These are phyloP conservation scores for Austrolebias charrua DNA, from an alignment of 2,797 vertebrate genomes.

Conservation along the genomic window DNA sequence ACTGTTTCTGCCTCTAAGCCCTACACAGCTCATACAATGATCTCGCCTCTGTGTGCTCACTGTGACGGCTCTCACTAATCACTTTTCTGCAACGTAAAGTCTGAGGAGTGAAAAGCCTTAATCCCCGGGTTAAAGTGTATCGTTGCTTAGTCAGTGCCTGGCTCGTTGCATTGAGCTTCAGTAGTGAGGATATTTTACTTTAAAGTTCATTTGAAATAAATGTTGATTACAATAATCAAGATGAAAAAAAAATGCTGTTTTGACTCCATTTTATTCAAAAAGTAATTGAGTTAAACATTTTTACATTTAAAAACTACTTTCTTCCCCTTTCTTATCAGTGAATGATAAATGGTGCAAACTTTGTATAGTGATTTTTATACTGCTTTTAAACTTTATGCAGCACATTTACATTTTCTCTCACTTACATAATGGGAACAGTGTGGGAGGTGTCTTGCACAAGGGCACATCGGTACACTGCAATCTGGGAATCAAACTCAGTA, in stretches of 20 bases:
- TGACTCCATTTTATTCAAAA: neutral
- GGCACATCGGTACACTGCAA: too few relatives aligned
- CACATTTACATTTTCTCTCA: too few relatives aligned
- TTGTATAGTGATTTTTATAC: too few relatives aligned
- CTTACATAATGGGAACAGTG: too few relatives aligned
- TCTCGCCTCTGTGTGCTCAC: conserved; percentile 22
- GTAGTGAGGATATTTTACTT: conserved; percentile 8
- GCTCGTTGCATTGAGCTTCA: conserved; percentile 28
- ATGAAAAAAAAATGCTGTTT: neutral
- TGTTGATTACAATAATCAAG: conserved; percentile 1
- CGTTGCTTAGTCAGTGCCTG: conserved; percentile 60
- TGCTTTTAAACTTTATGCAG: too few relatives aligned
- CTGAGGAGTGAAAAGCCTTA: conserved; percentile 50
- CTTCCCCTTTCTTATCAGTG: too few relatives aligned
- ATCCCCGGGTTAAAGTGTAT: conserved; percentile 57
- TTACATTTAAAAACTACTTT: too few relatives aligned
- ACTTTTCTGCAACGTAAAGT: conserved; percentile 67
- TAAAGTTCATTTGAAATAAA: conserved; percentile 6
- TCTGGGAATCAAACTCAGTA: too few relatives aligned
- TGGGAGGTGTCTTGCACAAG: too few relatives aligned
- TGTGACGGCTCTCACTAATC: conserved; percentile 56
- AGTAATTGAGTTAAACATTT: neutral
- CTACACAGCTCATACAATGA: conserved; percentile 14
- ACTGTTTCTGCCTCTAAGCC: conserved; percentile 24
- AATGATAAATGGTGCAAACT: too few relatives aligned